phyloP scores from a whole-genome alignment of 2,113 vertebrate genomes.

The Centrocercus urophasianus region DNA sequence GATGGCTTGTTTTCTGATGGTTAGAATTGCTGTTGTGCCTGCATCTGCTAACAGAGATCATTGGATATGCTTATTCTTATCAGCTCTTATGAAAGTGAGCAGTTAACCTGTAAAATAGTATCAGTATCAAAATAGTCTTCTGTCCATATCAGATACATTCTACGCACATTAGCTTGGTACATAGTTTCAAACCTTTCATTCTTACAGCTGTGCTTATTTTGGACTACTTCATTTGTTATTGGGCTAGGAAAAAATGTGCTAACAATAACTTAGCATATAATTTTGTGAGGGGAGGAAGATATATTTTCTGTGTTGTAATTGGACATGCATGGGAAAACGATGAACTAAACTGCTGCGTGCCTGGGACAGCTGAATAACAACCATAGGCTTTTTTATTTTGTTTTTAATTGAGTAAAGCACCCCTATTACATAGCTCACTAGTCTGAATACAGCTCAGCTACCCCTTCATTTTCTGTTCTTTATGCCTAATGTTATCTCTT shows the following conservation, averaged over 20 bases:
- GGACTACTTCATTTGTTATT: background rate
- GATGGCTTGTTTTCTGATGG: background rate
- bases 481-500: background rate
- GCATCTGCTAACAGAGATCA: background rate
- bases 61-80: background rate
- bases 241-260: background rate
- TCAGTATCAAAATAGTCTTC: background rate
- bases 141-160: background rate
- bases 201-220: rapidly evolving
- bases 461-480: background rate
- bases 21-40: background rate
- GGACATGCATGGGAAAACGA: background rate
- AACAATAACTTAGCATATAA: background rate
- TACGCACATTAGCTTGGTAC: rapidly evolving
- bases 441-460: background rate
- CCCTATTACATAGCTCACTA: rapidly evolving
- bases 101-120: background rate
- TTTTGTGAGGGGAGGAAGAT: background rate
- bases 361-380: background rate
- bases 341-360: background rate
- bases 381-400: background rate
- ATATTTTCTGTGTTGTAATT: background rate
- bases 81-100: background rate
- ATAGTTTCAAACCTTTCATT: background rate
- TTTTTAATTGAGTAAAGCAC: background rate